Conservation (phyloP, 2,113 vertebrate genomes). For the Polyodon spathula region DNA sequence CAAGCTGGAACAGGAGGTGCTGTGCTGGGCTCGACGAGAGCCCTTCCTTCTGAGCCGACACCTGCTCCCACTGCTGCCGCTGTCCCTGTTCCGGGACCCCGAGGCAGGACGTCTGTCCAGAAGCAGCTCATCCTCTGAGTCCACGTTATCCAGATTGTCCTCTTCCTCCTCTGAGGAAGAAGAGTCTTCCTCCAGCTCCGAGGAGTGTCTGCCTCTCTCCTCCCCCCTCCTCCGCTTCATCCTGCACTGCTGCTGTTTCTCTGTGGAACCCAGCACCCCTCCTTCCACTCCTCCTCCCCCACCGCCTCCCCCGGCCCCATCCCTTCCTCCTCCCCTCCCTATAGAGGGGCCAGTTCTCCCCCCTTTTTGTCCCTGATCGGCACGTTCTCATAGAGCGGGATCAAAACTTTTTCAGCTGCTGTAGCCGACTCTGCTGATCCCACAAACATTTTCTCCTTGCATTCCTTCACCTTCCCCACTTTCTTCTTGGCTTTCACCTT, state of each 20-base stretch:
- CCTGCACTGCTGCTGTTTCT: too few relatives aligned
- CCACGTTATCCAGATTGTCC: conserved; percentile 32
- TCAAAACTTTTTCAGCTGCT: neutral
- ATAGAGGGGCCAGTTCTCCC: too few relatives aligned
- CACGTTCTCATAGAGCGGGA: neutral
- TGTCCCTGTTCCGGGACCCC: neutral
- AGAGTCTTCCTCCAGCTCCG: conserved; percentile 16
- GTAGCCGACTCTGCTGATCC: too few relatives aligned
- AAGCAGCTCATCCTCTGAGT: conserved; percentile 39
- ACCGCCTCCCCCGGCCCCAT: too few relatives aligned
- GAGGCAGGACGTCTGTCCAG: conserved; percentile 17
- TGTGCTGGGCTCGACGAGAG: too few relatives aligned
- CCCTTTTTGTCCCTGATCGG: neutral
- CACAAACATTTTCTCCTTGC: too few relatives aligned
- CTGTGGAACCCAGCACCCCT: too few relatives aligned
- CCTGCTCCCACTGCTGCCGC: neutral
- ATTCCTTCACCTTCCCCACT: too few relatives aligned
- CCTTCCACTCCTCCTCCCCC: too few relatives aligned
- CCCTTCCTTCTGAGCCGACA: neutral
- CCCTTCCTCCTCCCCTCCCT: too few relatives aligned
- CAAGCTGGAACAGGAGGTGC: neutral
- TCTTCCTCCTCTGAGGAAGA: conserved; percentile 18
- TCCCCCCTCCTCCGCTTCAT: too few relatives aligned
- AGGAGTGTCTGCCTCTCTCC: conserved; percentile 44
- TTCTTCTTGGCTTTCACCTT: too few relatives aligned